phyloP scores from a whole-genome alignment of 2,888 invertebrate species.

The Leptarthrus brevirostris region DNA sequence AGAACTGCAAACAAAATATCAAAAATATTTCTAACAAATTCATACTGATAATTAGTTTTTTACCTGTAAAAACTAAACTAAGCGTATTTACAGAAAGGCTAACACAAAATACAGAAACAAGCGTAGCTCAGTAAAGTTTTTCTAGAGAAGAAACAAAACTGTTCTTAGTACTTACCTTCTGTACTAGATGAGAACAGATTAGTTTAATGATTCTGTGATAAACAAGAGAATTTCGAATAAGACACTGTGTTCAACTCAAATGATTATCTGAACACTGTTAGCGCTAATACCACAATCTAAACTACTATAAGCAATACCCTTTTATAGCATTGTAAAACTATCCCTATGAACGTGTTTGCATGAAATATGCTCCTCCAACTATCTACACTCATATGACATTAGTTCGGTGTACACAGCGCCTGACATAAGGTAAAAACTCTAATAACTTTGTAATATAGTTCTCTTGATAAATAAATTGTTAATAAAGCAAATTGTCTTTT shows the following conservation, averaged over 20 bases:
- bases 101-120: no score
- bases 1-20: no score
- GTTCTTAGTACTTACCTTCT: not conserved
- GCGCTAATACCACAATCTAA: constrained; percentile 2
- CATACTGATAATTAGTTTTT: no score
- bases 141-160: not conserved
- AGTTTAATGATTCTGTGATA: constrained; percentile 49
- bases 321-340: constrained; percentile 17
- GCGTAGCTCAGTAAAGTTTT: not conserved
- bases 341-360: constrained; percentile 19
- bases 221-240: constrained; percentile 18
- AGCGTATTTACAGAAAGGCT: no score
- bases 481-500: constrained; percentile 27
- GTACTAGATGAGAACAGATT: constrained; percentile 32
- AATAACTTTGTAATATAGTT: constrained; percentile 43
- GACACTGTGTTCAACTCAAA: not conserved
- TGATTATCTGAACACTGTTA: constrained; percentile 2
- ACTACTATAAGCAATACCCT: constrained; percentile 41
- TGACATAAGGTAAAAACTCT: constrained; percentile 16
- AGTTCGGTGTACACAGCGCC: constrained; percentile 27
- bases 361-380: constrained; percentile 30
- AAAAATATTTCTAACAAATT: no score
- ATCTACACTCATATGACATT: constrained; percentile 33
- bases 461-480: constrained; percentile 47
- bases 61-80: no score